phyloP scores from a whole-genome alignment of 2,888 invertebrate species.

The Epinotia bilunana region DNA sequence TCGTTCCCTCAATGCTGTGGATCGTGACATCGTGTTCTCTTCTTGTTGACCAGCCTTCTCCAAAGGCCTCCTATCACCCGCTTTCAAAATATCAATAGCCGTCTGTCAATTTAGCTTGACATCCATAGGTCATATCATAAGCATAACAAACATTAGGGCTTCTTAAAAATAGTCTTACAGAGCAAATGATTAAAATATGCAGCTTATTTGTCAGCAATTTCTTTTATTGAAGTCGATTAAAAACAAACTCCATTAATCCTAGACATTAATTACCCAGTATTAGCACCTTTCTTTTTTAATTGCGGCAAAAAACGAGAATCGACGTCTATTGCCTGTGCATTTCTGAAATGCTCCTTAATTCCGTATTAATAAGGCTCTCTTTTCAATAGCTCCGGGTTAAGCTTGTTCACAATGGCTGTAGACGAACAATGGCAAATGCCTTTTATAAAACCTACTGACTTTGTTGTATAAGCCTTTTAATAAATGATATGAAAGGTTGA shows the following conservation, averaged over 20 bases:
- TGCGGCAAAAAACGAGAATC: conserved; percentile 25
- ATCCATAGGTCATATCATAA: too few relatives aligned
- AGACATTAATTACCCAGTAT: conserved; percentile 18
- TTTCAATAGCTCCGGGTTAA: conserved; percentile 30
- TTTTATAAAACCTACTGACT: conserved; percentile 24
- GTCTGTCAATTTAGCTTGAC: too few relatives aligned
- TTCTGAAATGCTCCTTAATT: conserved; percentile 9
- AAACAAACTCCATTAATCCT: background rate
- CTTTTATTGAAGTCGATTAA: background rate
- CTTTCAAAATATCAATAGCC: too few relatives aligned
- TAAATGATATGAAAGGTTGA: conserved; percentile 32
- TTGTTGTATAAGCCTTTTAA: conserved; percentile 41
- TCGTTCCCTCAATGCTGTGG: too few relatives aligned
- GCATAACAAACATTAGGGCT: too few relatives aligned
- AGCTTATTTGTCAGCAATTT: too few relatives aligned
- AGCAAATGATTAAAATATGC: too few relatives aligned
- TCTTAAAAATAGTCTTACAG: too few relatives aligned
- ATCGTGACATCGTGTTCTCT: too few relatives aligned
- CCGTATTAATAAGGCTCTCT: conserved; percentile 21
- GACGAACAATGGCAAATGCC: conserved; percentile 28
- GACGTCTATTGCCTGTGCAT: conserved; percentile 13
- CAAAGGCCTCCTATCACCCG: too few relatives aligned
- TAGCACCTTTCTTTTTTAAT: conserved; percentile 33
- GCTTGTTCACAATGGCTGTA: conserved; percentile 15
- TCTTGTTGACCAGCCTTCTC: too few relatives aligned